phyloP scores from a whole-genome alignment of 2,113 vertebrate species.

The Malaclemys terrapin region DNA sequence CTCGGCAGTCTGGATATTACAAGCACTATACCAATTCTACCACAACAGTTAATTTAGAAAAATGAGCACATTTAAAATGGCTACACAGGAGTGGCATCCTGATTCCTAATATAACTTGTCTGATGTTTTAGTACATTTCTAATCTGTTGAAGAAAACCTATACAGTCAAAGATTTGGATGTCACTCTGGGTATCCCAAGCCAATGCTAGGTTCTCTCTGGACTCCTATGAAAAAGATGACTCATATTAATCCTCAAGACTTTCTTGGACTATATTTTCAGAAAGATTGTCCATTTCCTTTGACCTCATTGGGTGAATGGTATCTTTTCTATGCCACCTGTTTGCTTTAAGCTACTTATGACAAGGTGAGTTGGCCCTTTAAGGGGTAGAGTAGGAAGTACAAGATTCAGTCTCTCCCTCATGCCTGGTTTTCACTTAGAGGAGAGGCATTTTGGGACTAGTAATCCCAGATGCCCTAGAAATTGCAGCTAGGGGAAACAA shows the following conservation, averaged over 20 bases:
- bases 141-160: background rate
- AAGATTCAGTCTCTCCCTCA: background rate
- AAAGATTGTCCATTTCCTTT: background rate
- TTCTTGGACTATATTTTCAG: background rate
- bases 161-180: background rate
- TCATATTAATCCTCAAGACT: background rate
- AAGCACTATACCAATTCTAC: background rate
- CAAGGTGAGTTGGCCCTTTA: background rate
- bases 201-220: background rate
- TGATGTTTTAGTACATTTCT: background rate
- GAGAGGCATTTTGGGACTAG: background rate
- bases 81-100: background rate
- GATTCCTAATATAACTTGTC: background rate
- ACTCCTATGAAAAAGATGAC: background rate
- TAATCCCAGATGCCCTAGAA: background rate
- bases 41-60: background rate
- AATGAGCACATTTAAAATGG: background rate
- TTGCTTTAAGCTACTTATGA: background rate
- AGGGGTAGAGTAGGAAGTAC: background rate
- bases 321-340: background rate
- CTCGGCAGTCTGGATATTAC: background rate
- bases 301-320: background rate
- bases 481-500: background rate
- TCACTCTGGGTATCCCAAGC: background rate
- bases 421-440: background rate